These are phyloP conservation scores for Acrobasis suavella DNA, from an alignment of 2,888 invertebrate species.

Conservation along the genomic window DNA sequence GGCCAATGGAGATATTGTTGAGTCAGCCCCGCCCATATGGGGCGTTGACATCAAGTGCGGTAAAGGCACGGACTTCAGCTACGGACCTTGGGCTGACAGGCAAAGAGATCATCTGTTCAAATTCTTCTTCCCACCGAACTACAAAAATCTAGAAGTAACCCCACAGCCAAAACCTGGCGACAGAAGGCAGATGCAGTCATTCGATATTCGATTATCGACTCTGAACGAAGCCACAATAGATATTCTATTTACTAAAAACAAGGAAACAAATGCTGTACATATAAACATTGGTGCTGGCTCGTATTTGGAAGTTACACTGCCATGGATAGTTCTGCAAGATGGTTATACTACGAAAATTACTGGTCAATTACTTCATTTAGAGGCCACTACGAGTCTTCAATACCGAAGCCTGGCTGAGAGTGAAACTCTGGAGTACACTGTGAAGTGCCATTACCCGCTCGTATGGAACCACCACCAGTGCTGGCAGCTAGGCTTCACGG, in stretches of 20 bases:
- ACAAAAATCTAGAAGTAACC: conserved; percentile 90
- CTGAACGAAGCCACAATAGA: conserved; percentile 97
- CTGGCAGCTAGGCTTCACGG: conserved; percentile 95
- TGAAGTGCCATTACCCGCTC: conserved; percentile 94
- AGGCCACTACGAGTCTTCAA: conserved; percentile 97
- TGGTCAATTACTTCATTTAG: conserved; percentile 96
- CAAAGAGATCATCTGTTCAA: conserved; percentile 97
- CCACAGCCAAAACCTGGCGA: conserved; percentile 93
- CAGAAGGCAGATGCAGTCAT: conserved; percentile 92
- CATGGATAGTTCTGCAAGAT: conserved; percentile 94
- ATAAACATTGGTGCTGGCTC: conserved; percentile 97
- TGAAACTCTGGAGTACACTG: conserved; percentile 96
- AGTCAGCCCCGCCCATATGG: conserved; percentile 96
- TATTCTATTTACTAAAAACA: conserved; percentile 95
- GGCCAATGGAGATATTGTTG: conserved; percentile 96
- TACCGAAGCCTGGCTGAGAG: conserved; percentile 96
- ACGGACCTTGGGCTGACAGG: conserved; percentile 99
- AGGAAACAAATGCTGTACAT: conserved; percentile 98
- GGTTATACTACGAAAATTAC: conserved; percentile 96
- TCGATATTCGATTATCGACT: conserved; percentile 95
- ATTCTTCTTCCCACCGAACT: conserved; percentile 97
- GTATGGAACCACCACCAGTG: conserved; percentile 98
- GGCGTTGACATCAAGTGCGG: conserved; percentile 97
- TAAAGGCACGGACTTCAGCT: conserved; percentile 97
- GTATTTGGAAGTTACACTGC: conserved; percentile 97